A percentile compares a stretch with the other conserved stretches of the same genome.
Conservation (phyloP, 2,888 invertebrate genomes). For the Tipula confusa region DNA sequence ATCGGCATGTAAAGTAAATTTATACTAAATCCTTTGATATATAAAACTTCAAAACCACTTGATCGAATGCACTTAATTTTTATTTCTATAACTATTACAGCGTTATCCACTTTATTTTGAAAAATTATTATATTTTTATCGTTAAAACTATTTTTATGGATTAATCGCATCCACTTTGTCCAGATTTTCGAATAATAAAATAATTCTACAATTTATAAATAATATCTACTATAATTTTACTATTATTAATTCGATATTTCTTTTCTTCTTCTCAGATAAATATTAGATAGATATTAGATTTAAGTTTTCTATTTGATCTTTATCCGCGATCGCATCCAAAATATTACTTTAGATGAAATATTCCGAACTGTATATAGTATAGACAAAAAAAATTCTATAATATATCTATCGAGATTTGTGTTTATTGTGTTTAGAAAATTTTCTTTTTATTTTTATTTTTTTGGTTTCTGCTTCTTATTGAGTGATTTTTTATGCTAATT, state of each 20-base stretch:
- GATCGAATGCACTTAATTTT: too few species aligned
- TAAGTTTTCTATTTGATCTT: neutral
- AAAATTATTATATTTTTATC: neutral
- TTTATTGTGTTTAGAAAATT: neutral
- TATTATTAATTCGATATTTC: constrained; percentile 20
- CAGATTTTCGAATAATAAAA: neutral
- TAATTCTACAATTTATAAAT: neutral
- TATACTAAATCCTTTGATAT: too few species aligned
- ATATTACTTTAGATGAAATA: neutral
- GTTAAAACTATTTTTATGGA: neutral
- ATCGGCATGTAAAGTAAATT: too few species aligned
- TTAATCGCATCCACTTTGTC: constrained; percentile 29
- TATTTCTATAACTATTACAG: too few species aligned
- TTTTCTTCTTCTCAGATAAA: constrained; percentile 12
- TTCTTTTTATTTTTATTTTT: neutral
- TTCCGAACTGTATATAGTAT: too few species aligned
- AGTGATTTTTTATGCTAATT: constrained; percentile 15
- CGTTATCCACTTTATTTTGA: too few species aligned
- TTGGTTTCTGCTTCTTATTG: neutral
- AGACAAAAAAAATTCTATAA: neutral
- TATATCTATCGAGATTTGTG: neutral
- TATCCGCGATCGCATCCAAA: neutral
- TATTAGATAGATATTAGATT: neutral
- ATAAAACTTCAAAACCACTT: too few species aligned
- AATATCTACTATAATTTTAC: neutral